Evolutionary conservation across 2,797 vertebrate genomes (phyloP).

Genomic region (Eospalax fontanierii): DNA sequence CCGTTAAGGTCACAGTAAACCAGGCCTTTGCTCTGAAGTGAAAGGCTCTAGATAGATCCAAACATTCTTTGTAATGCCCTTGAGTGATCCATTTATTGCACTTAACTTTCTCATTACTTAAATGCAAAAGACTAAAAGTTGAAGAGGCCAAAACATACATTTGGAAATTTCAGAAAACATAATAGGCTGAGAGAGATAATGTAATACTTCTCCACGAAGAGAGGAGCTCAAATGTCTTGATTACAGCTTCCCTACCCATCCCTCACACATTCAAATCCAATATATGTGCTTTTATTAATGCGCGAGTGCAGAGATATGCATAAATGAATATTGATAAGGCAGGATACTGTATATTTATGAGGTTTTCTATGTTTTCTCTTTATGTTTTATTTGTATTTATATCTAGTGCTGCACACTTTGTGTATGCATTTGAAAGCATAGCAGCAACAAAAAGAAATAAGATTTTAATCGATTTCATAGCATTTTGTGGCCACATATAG

Average conservation of each 20-base stretch:
- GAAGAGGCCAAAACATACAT: constrained; percentile 88
- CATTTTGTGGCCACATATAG: constrained; percentile 74
- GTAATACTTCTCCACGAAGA: constrained; percentile 85
- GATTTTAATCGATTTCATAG: constrained; percentile 84
- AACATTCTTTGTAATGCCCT: constrained; percentile 85
- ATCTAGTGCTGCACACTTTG: constrained; percentile 79
- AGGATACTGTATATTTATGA: constrained; percentile 87
- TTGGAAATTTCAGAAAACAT: constrained; percentile 88
- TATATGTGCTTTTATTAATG: constrained; percentile 88
- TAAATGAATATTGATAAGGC: constrained; percentile 88
- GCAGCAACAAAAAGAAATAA: constrained; percentile 82
- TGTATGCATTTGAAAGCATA: constrained; percentile 83
- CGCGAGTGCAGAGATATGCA: constrained; percentile 85
- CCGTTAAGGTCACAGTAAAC: constrained; percentile 84
- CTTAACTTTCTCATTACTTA: constrained; percentile 87
- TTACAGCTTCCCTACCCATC: constrained; percentile 83
- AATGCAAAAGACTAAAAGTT: constrained; percentile 89
- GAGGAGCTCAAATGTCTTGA: constrained; percentile 81
- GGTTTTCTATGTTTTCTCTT: constrained; percentile 86
- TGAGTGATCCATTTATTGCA: constrained; percentile 87
- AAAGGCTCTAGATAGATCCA: constrained; percentile 87
- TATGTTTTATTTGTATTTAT: constrained; percentile 88
- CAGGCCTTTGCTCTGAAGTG: constrained; percentile 87
- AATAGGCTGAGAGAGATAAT: constrained; percentile 87
- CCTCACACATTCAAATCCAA: constrained; percentile 88